A percentile compares a stretch with the other conserved stretches of the same genome.
Conservation (phyloP, 2,888 invertebrate species). For the Lamellibrachia columna region DNA sequence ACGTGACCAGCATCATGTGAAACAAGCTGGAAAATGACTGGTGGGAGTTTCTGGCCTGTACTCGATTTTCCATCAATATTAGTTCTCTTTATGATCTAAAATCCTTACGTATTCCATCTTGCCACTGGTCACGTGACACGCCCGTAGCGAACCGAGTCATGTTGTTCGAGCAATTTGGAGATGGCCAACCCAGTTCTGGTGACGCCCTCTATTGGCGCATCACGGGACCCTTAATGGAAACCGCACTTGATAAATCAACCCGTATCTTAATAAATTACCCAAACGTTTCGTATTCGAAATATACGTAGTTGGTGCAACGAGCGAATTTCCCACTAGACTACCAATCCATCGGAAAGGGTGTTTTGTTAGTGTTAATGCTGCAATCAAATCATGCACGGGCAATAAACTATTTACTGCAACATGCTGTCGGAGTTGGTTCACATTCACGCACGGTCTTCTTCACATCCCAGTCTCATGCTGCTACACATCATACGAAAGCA, state of each 20-base stretch:
- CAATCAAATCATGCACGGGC: background rate
- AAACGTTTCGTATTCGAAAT: background rate
- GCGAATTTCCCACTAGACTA: background rate
- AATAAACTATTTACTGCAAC: background rate
- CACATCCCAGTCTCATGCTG: background rate
- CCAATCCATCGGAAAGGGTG: background rate
- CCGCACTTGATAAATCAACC: background rate
- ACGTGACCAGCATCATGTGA: no score
- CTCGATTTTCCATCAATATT: no score
- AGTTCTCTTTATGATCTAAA: no score
- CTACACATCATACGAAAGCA: background rate
- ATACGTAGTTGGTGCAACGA: background rate
- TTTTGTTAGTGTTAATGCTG: background rate
- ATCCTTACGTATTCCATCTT: no score
- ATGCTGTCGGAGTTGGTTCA: background rate
- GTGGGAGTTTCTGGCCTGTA: no score
- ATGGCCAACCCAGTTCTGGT: no score
- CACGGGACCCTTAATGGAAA: background rate
- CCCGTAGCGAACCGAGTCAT: no score
- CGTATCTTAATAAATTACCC: background rate
- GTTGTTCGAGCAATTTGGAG: no score
- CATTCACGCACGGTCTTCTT: background rate
- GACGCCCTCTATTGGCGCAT: background rate
- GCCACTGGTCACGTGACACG: no score
- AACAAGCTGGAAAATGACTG: no score